Evolutionary conservation across 2,113 vertebrate genomes (phyloP), one percentile per base, ranked within the genome.

Genomic region (Perca schrenkii): DNA sequence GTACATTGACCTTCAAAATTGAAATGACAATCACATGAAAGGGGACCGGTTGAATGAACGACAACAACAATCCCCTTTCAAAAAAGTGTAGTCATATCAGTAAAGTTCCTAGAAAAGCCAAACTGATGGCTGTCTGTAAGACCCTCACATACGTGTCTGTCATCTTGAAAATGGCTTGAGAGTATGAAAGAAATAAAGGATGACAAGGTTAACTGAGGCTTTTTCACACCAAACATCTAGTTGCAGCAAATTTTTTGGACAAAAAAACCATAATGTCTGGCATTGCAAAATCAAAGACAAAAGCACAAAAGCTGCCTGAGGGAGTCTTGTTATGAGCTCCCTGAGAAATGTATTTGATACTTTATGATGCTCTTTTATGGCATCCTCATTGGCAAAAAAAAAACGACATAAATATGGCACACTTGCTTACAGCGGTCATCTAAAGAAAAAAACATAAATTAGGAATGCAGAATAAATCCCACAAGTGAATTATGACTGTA

Each of bases 331-430:
- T 90, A 92, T 87, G 77, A 86, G 82, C 75, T 87, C 56, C 82
- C 66, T 47, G 67, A 66, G 74, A 92, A 84, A 88, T 89, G 64
- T 77, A 89, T 92, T 86, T 86, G 68, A 70, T 54, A 50, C 60
- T 93, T 92, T 85, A 92, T 78, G 54, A 83, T 77, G 65, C 40
- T 79, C 46, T 89, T 93, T 92, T 79, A 90, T 88, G 79, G 69
- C 63, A 67, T 87, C 80, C 85, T 84, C 86, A 80, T 84, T 90
- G 90, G 74, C 52, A 79, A 65, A 83, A 74, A 89, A 34, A 34
- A 25, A 25, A 25, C 25, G 2, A 71, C 84, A 88, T 40, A 77
- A 87, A 81, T 74, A 70, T 87, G 65, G 79, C 31, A 67, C 22
- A 56, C 19, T 75, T 73, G 74, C 62, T 76, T 52, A 60, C 43